These are phyloP conservation scores for Battus philenor DNA, from an alignment of 1,140 invertebrate species.

Conservation along the genomic window DNA sequence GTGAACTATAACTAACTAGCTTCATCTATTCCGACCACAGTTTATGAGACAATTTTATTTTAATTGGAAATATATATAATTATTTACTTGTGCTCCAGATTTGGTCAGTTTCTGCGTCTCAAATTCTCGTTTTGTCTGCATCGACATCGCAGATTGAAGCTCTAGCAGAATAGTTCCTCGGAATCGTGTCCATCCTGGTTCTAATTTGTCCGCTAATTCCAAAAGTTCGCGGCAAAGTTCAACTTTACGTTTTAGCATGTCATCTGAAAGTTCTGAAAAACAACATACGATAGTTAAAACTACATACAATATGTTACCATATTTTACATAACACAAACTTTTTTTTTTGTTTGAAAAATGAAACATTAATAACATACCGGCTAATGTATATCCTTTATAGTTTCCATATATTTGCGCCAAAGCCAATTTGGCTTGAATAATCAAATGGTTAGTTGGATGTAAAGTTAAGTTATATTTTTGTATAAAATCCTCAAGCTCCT, in stretches of 20 bases:
- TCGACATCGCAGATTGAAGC: constrained; percentile 77
- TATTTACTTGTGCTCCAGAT: constrained; percentile 72
- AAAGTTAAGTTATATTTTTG: constrained; percentile 77
- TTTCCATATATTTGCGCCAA: constrained; percentile 81
- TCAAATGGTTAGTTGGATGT: constrained; percentile 80
- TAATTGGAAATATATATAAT: no score
- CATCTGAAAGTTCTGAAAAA: constrained; percentile 77
- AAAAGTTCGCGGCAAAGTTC: constrained; percentile 81
- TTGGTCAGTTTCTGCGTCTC: constrained; percentile 73
- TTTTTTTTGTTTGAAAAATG: no score
- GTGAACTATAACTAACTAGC: no score
- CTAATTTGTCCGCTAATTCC: constrained; percentile 78
- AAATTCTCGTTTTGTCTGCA: constrained; percentile 74
- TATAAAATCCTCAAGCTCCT: constrained; percentile 79
- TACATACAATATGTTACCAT: no score
- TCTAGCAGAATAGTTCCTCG: constrained; percentile 80
- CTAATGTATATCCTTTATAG: constrained; percentile 72
- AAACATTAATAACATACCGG: constrained; percentile 60
- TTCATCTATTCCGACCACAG: no score
- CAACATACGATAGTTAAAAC: neutral
- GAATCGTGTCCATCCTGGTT: constrained; percentile 79
- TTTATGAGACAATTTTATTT: no score
- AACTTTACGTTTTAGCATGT: constrained; percentile 78
- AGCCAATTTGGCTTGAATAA: constrained; percentile 81
- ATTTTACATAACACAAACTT: no score